A percentile compares a stretch with the other conserved stretches of the same genome.
phyloP scores from a whole-genome alignment of 2,888 invertebrate genomes.

The Acanthococcus lagerstroemiae region DNA sequence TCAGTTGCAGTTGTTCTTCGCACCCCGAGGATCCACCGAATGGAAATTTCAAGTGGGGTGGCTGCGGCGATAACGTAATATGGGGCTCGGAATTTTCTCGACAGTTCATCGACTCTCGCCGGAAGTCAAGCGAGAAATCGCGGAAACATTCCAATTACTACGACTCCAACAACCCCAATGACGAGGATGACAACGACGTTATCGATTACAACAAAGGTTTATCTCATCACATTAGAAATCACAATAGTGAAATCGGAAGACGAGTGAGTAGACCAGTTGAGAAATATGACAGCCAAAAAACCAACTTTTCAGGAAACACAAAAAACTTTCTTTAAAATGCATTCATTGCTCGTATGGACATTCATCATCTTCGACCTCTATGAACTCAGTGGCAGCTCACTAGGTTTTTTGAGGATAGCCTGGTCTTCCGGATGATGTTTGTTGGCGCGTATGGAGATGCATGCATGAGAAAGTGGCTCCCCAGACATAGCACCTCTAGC shows the following conservation, averaged over 20 bases:
- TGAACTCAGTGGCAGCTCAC: too few species aligned
- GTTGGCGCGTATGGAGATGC: too few species aligned
- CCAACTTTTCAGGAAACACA: too few species aligned
- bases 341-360: too few species aligned
- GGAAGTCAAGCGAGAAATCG: constrained; percentile 43
- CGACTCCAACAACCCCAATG: constrained; percentile 11
- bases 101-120: constrained; percentile 54
- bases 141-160: constrained; percentile 41
- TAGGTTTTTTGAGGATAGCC: too few species aligned
- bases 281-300: background rate
- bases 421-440: too few species aligned
- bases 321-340: too few species aligned
- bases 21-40: constrained; percentile 60
- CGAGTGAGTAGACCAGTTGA: constrained; percentile 48
- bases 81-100: constrained; percentile 63
- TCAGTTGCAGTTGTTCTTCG: constrained; percentile 68
- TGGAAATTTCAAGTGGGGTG: constrained; percentile 73
- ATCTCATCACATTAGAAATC: constrained; percentile 52
- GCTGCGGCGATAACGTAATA: constrained; percentile 70
- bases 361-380: too few species aligned
- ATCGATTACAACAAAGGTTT: constrained; percentile 1
- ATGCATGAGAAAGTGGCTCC: too few species aligned
- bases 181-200: constrained; percentile 7
- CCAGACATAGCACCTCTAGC: too few species aligned
- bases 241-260: constrained; percentile 67